Evolutionary conservation across 2,888 invertebrate species (phyloP), one percentile per base, ranked within the genome.

Genomic region (Eupithecia pulchellata): DNA sequence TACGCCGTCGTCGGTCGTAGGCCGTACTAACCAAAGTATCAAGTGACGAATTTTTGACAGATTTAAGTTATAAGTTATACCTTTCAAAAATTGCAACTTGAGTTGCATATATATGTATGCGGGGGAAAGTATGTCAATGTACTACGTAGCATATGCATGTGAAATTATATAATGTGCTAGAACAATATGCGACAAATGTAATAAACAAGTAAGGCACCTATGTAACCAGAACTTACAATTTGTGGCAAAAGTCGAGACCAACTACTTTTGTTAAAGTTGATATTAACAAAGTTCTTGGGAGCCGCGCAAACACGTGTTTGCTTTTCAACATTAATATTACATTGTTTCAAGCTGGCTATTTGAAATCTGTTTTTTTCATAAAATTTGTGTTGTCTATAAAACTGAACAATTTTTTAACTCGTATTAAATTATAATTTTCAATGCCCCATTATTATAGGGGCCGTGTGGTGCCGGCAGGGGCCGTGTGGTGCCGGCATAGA

Each of bases 221-320:
- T 64, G 6, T 30, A 25, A 47, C 9, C 5, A 29, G 32, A 61
- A 52, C 58, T 64, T 71, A 47, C 60, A 64, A 61, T 55, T 61
- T 65, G 61, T 20, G 64, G 68, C 25, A n/a, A 64, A 2, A 66
- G 9, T 52, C 20, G 42, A n/a, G 52, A 25, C 20, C 60, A 60
- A 39, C 63, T 61, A 68, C 64, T 68, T 68, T 65, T 65, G 42
- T 20, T 20, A 47, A 47, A 52, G 42, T 42, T 65, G 42, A 62
- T 65, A 72, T 71, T 68, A 61, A 58, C 29, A 57, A 72, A 72
- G 71, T 67, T 68, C 42, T 47, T 20, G 11, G 47, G 60, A 29
- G 64, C 52, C 20, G 62, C 39, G 42, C 55, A 30, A 67, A 63
- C 66, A 66, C 27, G 55, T 60, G 42, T 20, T 20, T 60, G 30